Base-by-base conservation (phyloP, 2,888 invertebrate species). In the Microctonus brassicae region DNA sequence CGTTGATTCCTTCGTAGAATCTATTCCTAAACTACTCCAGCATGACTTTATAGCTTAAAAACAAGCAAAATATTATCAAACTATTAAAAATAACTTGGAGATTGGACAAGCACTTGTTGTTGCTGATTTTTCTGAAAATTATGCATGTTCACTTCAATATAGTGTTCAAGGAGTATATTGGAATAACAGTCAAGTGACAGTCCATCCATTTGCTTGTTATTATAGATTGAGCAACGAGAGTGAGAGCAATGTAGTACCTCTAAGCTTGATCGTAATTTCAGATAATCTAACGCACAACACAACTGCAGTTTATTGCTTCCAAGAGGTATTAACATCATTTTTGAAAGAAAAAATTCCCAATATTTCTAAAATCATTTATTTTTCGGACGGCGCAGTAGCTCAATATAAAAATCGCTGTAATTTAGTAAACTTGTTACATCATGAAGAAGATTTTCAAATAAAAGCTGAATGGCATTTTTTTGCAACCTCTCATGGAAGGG, bases 161-260 rank as follows among this genome's bases (percentile, higher is more conserved):
- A 72, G 65, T 29, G 52, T 75, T 29, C 74, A 73, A 57, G 69
- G 70, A 5, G 33, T 69, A 10, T 66, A 75, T 64, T 76, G 73
- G 76, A 75, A 73, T 58, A 73, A 78, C 42, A 55, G 20, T 10
- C 75, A 76, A 62, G 73, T 73, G 3, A 77, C 77, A 55, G 36
- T 76, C 7, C 77, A 77, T 68, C 74, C 75, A 34, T 73, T 72
- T 61, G 73, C 73, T n/a, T n/a, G n/a, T n/a, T n/a, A n/a, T 34
- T 73, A 68, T 55, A 68, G 63, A 73, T 62, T n/a, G 22, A 64
- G 47, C 20, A 47, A 34, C 22, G 36, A 53, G 17, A 64, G 69
- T 47, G 64, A 68, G 10, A 68, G 55, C 22, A 62, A 58, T 11
- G 36, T 76, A 29, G 6, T 47, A 39, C 75, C 69, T 62, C 24